Evolutionary conservation across 2,888 invertebrate species (phyloP), one percentile per base, ranked within the genome.

Genomic region (Sesamia inferens): DNA sequence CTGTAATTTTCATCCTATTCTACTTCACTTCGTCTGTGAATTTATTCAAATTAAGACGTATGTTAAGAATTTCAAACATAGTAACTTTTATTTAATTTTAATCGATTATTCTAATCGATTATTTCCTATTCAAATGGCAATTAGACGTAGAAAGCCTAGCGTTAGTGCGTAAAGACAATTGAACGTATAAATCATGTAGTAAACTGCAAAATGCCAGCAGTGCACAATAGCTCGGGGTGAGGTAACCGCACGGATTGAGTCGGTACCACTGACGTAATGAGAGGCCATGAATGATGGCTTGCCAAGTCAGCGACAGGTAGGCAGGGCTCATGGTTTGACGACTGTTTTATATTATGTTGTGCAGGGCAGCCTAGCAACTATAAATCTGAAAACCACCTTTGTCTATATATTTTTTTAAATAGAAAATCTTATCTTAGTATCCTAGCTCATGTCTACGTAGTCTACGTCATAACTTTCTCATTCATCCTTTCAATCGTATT

Each of bases 221-320:
- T 61, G 77, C 84, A 84, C 81, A 81, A 84, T 84, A 67, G 71
- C 68, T 55, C 6, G 57, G 51, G 73, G 71, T 81, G 81, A 84
- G 71, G 66, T 81, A 76, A 81, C 81, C 69, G 77, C 84, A 75
- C 55, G 77, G 77, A 86, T 85, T 81, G 83, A 85, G 83, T 86
- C 71, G 51, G 78, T 61, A 68, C 68, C 63, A 57, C 64, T 11
- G 76, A 44, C 72, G 76, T 85, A 85, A 87, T 85, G 85, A 81
- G 87, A 86, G 85, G 59, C 66, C 55, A 65, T 85, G 83, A 85
- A 51, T 87, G 85, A 86, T 87, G 70, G 71, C 75, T 59, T 55
- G 22, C 70, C 42, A 59, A 61, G 51, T 22, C 51, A 69, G 72
- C 63, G 55, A 69, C 76, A 68, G 71, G 76, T 66, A 68, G 80